These are phyloP conservation scores for Saxicola maurus DNA, from an alignment of 2,797 vertebrate genomes.

Conservation along the genomic window DNA sequence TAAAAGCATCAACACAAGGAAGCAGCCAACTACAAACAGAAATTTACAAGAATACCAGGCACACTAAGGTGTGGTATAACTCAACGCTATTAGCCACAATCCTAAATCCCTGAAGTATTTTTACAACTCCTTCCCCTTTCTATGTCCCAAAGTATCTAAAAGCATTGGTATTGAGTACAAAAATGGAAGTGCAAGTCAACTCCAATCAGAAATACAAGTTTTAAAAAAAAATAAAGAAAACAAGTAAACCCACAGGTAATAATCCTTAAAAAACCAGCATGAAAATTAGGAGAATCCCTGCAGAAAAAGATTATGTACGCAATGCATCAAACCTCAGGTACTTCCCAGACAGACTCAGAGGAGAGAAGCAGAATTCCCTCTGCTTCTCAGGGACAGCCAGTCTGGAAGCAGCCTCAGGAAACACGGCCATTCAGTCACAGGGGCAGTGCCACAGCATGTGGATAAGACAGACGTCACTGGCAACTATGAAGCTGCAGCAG, in stretches of 20 bases:
- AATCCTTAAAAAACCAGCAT: neutral
- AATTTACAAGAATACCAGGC: neutral
- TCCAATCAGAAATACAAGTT: neutral
- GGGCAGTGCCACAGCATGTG: neutral
- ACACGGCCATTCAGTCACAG: neutral
- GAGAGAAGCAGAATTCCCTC: neutral
- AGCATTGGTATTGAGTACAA: neutral
- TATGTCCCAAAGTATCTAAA: neutral
- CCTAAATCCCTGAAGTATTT: neutral
- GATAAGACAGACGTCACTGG: fast-evolving
- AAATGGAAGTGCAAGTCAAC: neutral
- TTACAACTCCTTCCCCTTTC: neutral
- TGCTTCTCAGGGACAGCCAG: neutral
- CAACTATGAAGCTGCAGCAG: neutral
- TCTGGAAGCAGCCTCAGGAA: neutral
- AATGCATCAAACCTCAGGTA: neutral
- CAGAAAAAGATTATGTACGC: neutral
- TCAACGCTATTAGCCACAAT: neutral
- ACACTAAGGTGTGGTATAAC: neutral
- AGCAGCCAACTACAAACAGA: neutral
- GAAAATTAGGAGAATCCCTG: neutral
- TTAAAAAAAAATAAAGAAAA: neutral
- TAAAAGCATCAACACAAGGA: neutral
- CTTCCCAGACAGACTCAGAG: neutral
- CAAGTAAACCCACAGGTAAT: neutral